Conservation (phyloP, 2,113 vertebrate genomes). For the Gallinago undulata region DNA sequence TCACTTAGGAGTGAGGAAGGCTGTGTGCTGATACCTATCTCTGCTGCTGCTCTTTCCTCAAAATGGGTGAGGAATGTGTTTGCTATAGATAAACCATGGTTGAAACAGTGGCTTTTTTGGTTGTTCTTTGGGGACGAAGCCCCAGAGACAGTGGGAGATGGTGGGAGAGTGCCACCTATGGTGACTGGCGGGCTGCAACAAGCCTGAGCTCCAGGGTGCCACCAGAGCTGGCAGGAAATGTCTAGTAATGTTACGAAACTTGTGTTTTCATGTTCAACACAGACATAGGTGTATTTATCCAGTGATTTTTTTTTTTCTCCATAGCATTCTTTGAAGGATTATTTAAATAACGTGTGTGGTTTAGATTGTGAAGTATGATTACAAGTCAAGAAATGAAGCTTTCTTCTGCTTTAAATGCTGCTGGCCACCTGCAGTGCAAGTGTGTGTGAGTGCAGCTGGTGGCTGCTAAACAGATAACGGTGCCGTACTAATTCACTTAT, state of each 20-base stretch:
- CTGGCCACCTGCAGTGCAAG: neutral
- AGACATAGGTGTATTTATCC: neutral
- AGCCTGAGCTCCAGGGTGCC: neutral
- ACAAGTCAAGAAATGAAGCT: neutral
- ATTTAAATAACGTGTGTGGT: constrained; percentile 17
- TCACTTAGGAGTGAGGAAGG: neutral
- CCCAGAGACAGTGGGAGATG: neutral
- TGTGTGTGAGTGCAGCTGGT: neutral
- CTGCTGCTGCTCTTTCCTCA: neutral
- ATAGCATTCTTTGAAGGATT: neutral
- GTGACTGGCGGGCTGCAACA: neutral
- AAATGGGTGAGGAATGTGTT: neutral
- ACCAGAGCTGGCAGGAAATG: neutral
- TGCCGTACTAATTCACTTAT: neutral
- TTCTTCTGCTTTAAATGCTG: neutral
- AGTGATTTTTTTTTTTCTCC: neutral
- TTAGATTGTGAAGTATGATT: constrained; percentile 15
- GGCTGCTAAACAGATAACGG: neutral
- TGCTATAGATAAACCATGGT: neutral
- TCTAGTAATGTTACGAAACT: neutral
- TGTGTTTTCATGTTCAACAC: neutral
- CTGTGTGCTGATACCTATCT: neutral
- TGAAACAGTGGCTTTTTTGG: neutral
- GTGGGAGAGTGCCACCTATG: constrained; percentile 27
- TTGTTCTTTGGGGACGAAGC: neutral